Percentiles rank a stretch among this genome's conserved stretches.
These are phyloP conservation scores for Polyploca ridens DNA, from an alignment of 2,888 invertebrate genomes.

Conservation along the genomic window DNA sequence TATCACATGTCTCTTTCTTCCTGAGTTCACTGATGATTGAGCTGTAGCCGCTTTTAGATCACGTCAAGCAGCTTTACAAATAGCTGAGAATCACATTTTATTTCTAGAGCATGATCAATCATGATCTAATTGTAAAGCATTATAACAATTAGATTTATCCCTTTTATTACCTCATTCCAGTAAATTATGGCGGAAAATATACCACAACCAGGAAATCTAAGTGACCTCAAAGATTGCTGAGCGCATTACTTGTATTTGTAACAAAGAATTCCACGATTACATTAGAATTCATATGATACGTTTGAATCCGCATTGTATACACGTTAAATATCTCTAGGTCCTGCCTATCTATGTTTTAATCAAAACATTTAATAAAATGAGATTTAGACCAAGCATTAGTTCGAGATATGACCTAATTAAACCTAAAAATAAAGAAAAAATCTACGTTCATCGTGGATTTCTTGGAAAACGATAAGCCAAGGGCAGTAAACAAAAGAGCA, in stretches of 20 bases:
- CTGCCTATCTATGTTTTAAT: slow-evolving; percentile 14
- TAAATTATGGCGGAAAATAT: slow-evolving; percentile 42
- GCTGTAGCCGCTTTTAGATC: neutral
- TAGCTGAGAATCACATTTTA: slow-evolving; percentile 7
- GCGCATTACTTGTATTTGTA: slow-evolving; percentile 14
- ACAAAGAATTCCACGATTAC: slow-evolving; percentile 34
- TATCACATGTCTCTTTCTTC: neutral
- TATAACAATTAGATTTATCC: slow-evolving; percentile 20
- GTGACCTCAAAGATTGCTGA: slow-evolving; percentile 32
- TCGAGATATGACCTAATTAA: neutral
- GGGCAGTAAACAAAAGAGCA: slow-evolving; percentile 22
- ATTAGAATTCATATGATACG: slow-evolving; percentile 35
- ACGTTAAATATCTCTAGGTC: slow-evolving; percentile 20
- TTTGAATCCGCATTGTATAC: slow-evolving; percentile 43
- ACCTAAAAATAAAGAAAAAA: neutral
- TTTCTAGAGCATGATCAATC: slow-evolving; percentile 12
- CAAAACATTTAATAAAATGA: slow-evolving; percentile 6
- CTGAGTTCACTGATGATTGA: neutral
- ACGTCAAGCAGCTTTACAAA: neutral
- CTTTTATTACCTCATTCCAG: slow-evolving; percentile 30
- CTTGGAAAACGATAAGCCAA: neutral
- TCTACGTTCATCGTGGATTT: neutral
- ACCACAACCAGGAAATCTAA: slow-evolving; percentile 45
- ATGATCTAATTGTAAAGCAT: slow-evolving; percentile 17
- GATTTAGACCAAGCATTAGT: neutral